A percentile compares a stretch with the other conserved stretches of the same genome.
Evolutionary conservation across 2,888 invertebrate genomes (phyloP).

Genomic region (Eupithecia tripunctaria): DNA sequence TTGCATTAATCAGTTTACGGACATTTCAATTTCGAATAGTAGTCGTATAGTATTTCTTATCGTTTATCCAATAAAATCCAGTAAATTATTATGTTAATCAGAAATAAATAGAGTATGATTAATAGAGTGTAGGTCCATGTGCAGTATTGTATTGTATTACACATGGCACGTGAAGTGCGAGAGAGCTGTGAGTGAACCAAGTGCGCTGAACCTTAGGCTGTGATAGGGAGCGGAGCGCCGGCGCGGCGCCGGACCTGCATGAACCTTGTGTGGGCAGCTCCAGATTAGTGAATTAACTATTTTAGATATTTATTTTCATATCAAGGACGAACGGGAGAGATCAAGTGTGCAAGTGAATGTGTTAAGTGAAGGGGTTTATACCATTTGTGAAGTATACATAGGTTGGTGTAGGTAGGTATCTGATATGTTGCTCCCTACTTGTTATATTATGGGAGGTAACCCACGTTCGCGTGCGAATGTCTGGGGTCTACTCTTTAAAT

Average conservation of each 20-base stretch:
- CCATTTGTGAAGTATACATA: background rate
- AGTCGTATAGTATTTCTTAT: background rate
- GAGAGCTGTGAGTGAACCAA: background rate
- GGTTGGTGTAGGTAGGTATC: no score
- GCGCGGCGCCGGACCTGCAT: conserved; percentile 10
- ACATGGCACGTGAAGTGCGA: conserved; percentile 2
- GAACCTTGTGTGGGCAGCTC: background rate
- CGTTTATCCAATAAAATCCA: background rate
- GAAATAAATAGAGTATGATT: conserved; percentile 2
- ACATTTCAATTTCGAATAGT: background rate
- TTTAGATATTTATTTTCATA: conserved; percentile 29
- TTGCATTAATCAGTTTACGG: background rate
- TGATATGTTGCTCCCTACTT: background rate
- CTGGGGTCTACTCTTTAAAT: no score
- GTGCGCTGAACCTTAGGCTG: conserved; percentile 25
- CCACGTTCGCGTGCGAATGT: background rate
- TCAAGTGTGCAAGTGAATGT: background rate
- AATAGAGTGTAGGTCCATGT: background rate
- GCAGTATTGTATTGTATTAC: conserved; percentile 7
- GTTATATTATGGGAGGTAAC: background rate
- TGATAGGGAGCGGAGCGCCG: conserved; percentile 24
- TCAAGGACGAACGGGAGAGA: background rate
- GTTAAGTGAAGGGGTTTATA: background rate
- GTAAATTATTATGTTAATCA: conserved; percentile 2
- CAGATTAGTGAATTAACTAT: background rate